phyloP scores from a whole-genome alignment of 2,113 vertebrate species.

The Crotophaga sulcirostris region DNA sequence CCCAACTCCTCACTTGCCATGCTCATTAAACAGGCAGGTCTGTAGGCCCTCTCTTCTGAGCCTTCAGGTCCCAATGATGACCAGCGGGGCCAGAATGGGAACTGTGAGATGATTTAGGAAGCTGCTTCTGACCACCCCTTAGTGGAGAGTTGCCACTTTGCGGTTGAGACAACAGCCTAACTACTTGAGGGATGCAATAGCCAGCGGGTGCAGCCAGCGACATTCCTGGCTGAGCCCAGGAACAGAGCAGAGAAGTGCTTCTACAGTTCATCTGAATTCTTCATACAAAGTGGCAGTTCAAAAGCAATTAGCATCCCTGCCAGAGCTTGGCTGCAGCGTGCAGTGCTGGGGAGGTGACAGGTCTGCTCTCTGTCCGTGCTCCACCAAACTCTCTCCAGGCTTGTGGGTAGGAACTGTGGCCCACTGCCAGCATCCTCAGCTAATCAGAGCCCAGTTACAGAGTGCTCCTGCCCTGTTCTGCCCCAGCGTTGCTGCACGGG shows the following conservation, averaged over 20 bases:
- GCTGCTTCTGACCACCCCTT: neutral
- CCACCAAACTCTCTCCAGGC: neutral
- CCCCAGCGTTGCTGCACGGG: rapidly evolving
- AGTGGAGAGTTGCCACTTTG: neutral
- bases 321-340: neutral
- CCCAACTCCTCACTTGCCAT: rapidly evolving
- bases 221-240: neutral
- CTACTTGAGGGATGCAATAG: neutral
- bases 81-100: neutral
- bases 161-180: rapidly evolving
- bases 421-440: rapidly evolving
- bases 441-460: neutral
- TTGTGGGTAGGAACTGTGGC: neutral
- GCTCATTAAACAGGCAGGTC: neutral
- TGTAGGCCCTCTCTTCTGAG: neutral
- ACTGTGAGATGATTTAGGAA: neutral
- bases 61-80: neutral
- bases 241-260: neutral
- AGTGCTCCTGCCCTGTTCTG: neutral
- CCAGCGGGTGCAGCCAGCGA: neutral
- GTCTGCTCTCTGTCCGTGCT: neutral
- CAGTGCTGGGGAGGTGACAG: neutral
- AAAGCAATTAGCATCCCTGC: neutral
- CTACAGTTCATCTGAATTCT: neutral
- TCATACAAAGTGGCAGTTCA: neutral